Conservation (phyloP, 2,888 invertebrate species). For the Drosophila fulvimacula region DNA sequence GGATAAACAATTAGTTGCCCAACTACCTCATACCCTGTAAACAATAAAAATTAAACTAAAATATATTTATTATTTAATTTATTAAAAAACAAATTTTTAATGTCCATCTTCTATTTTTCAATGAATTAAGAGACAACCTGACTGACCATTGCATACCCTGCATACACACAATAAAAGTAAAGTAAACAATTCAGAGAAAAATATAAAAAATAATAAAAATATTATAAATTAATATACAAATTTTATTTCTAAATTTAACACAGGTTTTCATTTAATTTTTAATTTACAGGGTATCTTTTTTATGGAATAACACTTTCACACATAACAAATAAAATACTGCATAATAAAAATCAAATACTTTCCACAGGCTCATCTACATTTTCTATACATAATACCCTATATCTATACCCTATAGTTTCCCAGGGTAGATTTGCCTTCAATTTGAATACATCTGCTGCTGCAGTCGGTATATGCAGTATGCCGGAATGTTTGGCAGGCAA, state of each 20-base stretch:
- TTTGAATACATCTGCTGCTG: slow-evolving; percentile 24
- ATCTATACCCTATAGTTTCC: not conserved
- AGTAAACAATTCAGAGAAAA: too few relatives aligned
- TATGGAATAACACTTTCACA: too few relatives aligned
- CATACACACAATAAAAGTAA: not conserved
- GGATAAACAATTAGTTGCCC: too few relatives aligned
- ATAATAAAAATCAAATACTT: not conserved
- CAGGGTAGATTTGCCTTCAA: slow-evolving; percentile 13
- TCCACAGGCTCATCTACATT: too few relatives aligned
- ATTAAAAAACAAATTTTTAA: too few relatives aligned
- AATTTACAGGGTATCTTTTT: not conserved
- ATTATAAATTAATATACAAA: too few relatives aligned
- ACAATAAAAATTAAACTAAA: rapidly evolving
- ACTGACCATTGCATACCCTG: not conserved
- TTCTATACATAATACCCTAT: not conserved
- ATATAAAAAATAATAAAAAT: too few relatives aligned
- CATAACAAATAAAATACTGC: too few relatives aligned
- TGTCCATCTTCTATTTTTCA: too few relatives aligned
- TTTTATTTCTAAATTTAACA: too few relatives aligned
- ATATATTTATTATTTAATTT: too few relatives aligned
- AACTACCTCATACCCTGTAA: not conserved
- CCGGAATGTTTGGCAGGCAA: not conserved
- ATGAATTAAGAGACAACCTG: not conserved
- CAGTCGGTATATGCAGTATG: slow-evolving; percentile 8
- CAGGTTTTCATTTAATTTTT: too few relatives aligned